These are phyloP conservation scores for Blastobasis lacticolella DNA, from an alignment of 2,888 invertebrate species.

Conservation along the genomic window DNA sequence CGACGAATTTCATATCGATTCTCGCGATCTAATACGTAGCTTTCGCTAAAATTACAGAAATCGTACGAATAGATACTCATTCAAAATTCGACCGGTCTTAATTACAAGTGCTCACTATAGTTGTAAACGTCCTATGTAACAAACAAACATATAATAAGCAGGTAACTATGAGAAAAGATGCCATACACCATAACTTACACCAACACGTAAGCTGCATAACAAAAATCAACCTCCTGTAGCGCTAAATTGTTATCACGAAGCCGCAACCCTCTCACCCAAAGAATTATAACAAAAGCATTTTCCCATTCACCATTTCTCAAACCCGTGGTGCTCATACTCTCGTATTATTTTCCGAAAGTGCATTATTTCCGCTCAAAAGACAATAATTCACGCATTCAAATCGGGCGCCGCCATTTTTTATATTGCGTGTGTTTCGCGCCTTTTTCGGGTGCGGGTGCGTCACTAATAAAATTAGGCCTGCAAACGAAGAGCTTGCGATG, in stretches of 20 bases:
- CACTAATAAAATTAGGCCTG: constrained; percentile 72
- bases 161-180: no score
- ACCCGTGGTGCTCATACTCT: constrained; percentile 27
- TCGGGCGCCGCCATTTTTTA: constrained; percentile 71
- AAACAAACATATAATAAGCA: no score
- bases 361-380: constrained; percentile 68
- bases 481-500: constrained; percentile 35
- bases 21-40: no score
- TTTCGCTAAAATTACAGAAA: no score
- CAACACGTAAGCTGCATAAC: no score
- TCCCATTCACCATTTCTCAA: constrained; percentile 40
- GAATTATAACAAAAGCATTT: constrained; percentile 20
- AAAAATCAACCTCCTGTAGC: no score
- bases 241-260: not conserved
- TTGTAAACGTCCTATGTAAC: no score
- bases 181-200: no score
- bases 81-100: no score
- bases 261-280: constrained; percentile 10
- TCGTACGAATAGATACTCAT: no score
- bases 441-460: constrained; percentile 70
- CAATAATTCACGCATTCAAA: constrained; percentile 74
- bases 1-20: no score
- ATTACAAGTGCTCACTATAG: no score
- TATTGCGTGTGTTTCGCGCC: constrained; percentile 75
- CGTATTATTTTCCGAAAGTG: constrained; percentile 57